These are phyloP conservation scores for Caenorhabditis latens DNA, from an alignment of 1,140 invertebrate species.

Conservation along the genomic window DNA sequence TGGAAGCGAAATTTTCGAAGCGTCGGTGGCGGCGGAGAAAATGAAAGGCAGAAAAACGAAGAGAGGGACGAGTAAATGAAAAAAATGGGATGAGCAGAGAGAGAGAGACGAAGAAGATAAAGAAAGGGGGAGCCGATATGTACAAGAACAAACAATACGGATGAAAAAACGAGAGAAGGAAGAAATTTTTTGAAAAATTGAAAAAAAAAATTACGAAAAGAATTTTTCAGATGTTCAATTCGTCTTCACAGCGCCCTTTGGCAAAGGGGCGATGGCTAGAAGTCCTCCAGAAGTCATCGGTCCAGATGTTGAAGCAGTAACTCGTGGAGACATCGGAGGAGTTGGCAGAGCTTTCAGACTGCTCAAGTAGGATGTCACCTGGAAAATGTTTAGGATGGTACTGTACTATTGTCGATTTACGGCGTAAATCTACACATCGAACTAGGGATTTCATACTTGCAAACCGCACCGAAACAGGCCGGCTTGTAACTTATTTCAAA, in stretches of 20 bases:
- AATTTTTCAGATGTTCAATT: too few species aligned
- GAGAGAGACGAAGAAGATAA: background rate
- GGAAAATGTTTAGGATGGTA: background rate
- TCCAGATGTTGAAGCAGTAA: background rate
- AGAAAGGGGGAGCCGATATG: background rate
- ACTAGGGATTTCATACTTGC: too few species aligned
- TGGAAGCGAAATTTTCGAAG: constrained; percentile 33
- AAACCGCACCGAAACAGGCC: too few species aligned
- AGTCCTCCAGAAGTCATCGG: background rate
- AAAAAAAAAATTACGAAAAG: too few species aligned
- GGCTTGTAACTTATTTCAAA: too few species aligned
- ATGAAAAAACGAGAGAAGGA: background rate
- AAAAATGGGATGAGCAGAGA: constrained; percentile 19
- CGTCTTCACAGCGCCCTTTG: too few species aligned
- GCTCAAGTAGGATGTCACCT: constrained; percentile 9
- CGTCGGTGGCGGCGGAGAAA: background rate
- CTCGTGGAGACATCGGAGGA: constrained; percentile 5
- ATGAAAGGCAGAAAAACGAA: background rate
- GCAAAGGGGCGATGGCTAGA: too few species aligned
- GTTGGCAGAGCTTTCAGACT: constrained; percentile 23
- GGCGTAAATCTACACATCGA: background rate
- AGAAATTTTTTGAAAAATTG: background rate
- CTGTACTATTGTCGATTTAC: background rate
- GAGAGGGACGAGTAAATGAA: background rate
- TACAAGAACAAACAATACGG: constrained; percentile 49